These are phyloP conservation scores for Sapajus apella DNA, from an alignment of 2,113 vertebrate species.

Conservation along the genomic window DNA sequence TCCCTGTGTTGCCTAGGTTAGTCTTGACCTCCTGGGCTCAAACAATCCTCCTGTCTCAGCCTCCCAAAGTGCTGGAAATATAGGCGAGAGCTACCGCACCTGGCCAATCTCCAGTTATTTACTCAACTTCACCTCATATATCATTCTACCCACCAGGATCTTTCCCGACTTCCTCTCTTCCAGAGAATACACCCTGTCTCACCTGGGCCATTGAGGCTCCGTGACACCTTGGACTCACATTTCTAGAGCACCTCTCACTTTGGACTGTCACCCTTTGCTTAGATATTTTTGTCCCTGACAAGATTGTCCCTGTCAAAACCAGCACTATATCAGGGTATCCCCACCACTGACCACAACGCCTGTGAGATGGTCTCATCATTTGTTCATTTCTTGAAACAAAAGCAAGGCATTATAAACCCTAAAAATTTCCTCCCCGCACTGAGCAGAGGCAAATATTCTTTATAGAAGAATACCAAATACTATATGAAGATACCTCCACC, in stretches of 20 bases:
- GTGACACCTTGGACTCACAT: background rate
- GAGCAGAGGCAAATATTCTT: background rate
- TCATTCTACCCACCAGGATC: background rate
- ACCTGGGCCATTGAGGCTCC: background rate
- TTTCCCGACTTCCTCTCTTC: background rate
- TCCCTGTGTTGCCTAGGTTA: no score
- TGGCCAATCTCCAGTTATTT: background rate
- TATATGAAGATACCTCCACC: background rate
- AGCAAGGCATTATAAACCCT: background rate
- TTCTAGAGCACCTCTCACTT: background rate
- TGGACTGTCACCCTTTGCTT: background rate
- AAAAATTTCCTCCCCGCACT: background rate
- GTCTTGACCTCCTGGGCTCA: no score
- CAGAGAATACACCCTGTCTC: background rate
- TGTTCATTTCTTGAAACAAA: background rate
- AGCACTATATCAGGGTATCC: background rate
- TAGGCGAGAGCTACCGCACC: no score
- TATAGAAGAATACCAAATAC: background rate
- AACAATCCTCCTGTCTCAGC: no score
- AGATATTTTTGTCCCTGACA: background rate
- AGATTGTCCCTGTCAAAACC: background rate
- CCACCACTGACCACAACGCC: background rate
- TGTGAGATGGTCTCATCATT: background rate
- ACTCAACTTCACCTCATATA: background rate
- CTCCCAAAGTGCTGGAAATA: no score